Evolutionary conservation across 2,113 vertebrate genomes (phyloP).

Genomic region (Leucoraja erinaceus): DNA sequence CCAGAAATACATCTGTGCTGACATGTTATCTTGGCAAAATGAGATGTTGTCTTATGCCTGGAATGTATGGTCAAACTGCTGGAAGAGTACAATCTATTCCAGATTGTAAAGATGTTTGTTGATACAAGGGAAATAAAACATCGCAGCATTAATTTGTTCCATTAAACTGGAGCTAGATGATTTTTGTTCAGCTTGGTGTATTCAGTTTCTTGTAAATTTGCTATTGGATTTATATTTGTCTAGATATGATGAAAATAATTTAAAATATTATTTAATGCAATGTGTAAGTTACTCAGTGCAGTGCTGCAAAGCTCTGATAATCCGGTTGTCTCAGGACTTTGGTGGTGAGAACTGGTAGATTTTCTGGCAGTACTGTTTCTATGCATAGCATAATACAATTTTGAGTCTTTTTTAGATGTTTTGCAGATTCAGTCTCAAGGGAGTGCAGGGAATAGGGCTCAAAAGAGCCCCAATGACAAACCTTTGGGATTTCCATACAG

Average conservation of each 20-base stretch:
- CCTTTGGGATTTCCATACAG: too few species aligned
- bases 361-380: too few species aligned
- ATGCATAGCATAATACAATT: too few species aligned
- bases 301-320: too few species aligned
- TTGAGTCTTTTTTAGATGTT: too few species aligned
- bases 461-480: too few species aligned
- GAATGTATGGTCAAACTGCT: not conserved
- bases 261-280: not conserved
- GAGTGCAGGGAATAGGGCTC: too few species aligned
- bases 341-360: too few species aligned
- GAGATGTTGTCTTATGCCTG: constrained; percentile 17
- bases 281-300: not conserved
- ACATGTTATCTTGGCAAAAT: constrained; percentile 26
- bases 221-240: not conserved
- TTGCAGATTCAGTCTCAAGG: too few species aligned
- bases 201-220: not conserved
- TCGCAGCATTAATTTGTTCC: not conserved
- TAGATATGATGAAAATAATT: not conserved
- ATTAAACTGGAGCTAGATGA: not conserved
- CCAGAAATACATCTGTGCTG: not conserved
- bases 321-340: too few species aligned
- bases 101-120: not conserved
- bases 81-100: not conserved
- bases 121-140: not conserved
- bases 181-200: not conserved